Base-by-base conservation (phyloP, 2,797 vertebrate species). In the Microctenopoma stevenorrisi region DNA sequence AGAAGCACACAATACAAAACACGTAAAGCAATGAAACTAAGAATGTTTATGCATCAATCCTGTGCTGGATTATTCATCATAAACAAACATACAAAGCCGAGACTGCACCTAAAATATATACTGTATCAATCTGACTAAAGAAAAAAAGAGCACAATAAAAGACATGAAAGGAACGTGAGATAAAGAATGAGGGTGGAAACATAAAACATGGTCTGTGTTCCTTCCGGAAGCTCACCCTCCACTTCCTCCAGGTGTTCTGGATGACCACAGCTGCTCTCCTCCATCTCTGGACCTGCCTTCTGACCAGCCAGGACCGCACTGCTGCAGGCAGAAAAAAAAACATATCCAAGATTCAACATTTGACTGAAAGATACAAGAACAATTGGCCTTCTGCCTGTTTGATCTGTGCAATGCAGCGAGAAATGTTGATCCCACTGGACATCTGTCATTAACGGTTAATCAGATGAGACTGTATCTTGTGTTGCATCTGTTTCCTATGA, bases 261-360 rank as follows among this genome's bases (percentile, higher is more conserved):
- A 99, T 96, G 76, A 92, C 51, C 0, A 63, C 30, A 12, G 95
- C 97, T 56, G 97, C 95, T 14, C 46, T 72, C 56, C 94, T 92
- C 88, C 95, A 93, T 68, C 88, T 95, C 74, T 8, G 89, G 81
- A 97, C 82, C 58, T 57, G 83, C 70, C 54, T 95, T 90, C 92
- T 95, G 75, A 95, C 93, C 49, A 96, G 64, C 98, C 97, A 99
- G 43, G 94, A 94, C 12, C 96, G 94, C 43, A 95, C 44, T 55
- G 75, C 98, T 99, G 82, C 65, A 71, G 49, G 56, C 15, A 67
- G 30, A 28, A 72, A 1, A 72, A 1, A 65, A 68, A 46, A 82
- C 40, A 68, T 22, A 64, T 25, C 65, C 0, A 52, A 54, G 33
- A 35, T 35, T 35, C 33, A 35, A 26, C 52, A 43, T 26, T 38